Base-by-base conservation (phyloP, 2,113 vertebrate species). In the Pongo pygmaeus region DNA sequence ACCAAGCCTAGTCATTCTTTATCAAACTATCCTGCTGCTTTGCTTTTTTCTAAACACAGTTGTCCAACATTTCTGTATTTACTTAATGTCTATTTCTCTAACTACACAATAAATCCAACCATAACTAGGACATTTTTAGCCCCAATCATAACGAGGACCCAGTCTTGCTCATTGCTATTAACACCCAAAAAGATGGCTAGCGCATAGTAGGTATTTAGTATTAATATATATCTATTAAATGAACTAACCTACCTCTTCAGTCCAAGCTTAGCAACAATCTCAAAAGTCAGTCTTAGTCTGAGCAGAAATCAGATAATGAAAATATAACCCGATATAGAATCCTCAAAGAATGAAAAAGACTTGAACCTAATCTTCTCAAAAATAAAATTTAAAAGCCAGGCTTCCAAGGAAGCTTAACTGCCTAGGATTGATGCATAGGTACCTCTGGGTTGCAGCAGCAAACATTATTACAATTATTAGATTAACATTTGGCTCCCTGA, bases 311-410 rank as follows among this genome's bases (percentile, higher is more conserved):
- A 96, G n/a, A 89, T 74, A 89, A 95, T 77, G 14, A 92, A 94
- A 93, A 93, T 35, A 55, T 8, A 96, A 93, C 84, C 95, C 30
- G 92, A 94, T 59, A 90, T 8, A 72, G 23, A 96, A 84, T 79
- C 78, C 64, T 88, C 18, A 87, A 93, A 17, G 22, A 97, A 93
- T 69, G 17, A 89, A 92, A 92, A 96, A 74, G 48, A 81, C 23
- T 35, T 93, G 23, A 96, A 67, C 23, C 16, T 35, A 55, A 87
- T 2, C 70, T 57, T 80, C 55, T 74, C n/a, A 90, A 89, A 94
- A 96, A 17, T 25, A 84, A 89, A 83, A 48, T 59, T 13, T 78
- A 86, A 95, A 83, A 50, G 25, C 11, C 2, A 67, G 80, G 32
- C 67, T 85, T 80, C 50, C 25, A 84, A 92, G 16, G 22, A 84